Evolutionary conservation across 2,888 invertebrate genomes (phyloP).

Genomic region (Euzetes globulus): DNA sequence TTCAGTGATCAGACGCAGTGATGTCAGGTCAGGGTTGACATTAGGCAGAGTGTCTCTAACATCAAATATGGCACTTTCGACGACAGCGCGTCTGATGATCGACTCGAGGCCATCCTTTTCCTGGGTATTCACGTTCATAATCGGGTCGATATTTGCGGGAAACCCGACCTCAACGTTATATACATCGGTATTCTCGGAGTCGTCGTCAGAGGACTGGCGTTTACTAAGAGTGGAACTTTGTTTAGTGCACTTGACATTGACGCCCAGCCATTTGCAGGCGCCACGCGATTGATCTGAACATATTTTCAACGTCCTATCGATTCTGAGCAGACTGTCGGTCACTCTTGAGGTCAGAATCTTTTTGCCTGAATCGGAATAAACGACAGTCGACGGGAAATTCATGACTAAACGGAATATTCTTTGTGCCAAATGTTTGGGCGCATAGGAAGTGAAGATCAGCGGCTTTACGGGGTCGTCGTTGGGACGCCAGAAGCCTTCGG

Average conservation of each 20-base stretch:
- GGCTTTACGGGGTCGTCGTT: slow-evolving; percentile 59
- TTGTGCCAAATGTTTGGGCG: slow-evolving; percentile 80
- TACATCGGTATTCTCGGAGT: slow-evolving; percentile 48
- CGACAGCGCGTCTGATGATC: slow-evolving; percentile 76
- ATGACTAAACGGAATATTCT: slow-evolving; percentile 85
- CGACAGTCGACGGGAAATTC: slow-evolving; percentile 91
- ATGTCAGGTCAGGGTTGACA: slow-evolving; percentile 86
- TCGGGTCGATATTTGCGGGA: slow-evolving; percentile 66
- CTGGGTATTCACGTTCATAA: slow-evolving; percentile 68
- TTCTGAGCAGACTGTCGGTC: slow-evolving; percentile 73
- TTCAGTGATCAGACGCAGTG: slow-evolving; percentile 74
- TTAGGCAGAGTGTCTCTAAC: slow-evolving; percentile 87
- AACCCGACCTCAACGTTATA: slow-evolving; percentile 73
- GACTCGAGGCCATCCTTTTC: slow-evolving; percentile 68
- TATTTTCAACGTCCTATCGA: slow-evolving; percentile 94
- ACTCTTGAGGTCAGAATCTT: slow-evolving; percentile 83
- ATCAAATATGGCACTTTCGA: slow-evolving; percentile 89
- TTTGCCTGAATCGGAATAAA: slow-evolving; percentile 91
- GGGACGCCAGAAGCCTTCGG: slow-evolving; percentile 95
- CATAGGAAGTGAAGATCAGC: slow-evolving; percentile 82
- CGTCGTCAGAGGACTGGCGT: neutral
- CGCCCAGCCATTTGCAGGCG: slow-evolving; percentile 52
- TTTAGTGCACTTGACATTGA: slow-evolving; percentile 79
- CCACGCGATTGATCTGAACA: slow-evolving; percentile 66
- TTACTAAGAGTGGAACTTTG: slow-evolving; percentile 48